Evolutionary conservation across 2,797 vertebrate species (phyloP).

Genomic region (Scomberomorus guttatus): DNA sequence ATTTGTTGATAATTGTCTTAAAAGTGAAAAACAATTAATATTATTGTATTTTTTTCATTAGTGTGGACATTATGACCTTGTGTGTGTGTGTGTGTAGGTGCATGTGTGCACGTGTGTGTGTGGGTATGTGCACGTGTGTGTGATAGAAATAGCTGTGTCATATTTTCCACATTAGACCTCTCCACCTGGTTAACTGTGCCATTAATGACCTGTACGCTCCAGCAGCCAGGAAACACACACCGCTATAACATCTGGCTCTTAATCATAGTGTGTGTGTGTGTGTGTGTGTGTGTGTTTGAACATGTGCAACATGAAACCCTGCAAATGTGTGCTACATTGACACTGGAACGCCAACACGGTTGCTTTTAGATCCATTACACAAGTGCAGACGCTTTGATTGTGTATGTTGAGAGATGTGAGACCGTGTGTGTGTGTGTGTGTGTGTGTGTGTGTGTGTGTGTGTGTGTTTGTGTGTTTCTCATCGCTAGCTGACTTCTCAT

Average conservation of each 20-base stretch:
- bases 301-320: background rate
- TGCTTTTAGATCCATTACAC: background rate
- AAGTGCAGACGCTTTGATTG: no score
- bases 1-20: no score
- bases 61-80: no score
- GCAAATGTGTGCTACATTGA: background rate
- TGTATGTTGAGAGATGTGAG: no score
- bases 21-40: no score
- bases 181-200: constrained; percentile 58
- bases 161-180: constrained; percentile 71
- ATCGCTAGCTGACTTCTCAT: constrained; percentile 17
- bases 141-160: constrained; percentile 58
- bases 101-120: constrained; percentile 11
- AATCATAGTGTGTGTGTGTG: background rate
- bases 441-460: background rate
- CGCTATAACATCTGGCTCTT: constrained; percentile 45
- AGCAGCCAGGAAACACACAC: constrained; percentile 55
- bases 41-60: no score
- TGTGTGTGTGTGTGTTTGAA: constrained; percentile 8
- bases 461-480: background rate
- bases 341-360: background rate
- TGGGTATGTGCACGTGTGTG: background rate
- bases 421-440: constrained; percentile 4
- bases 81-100: no score
- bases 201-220: constrained; percentile 49